Conservation (phyloP, 1,140 invertebrate species). For the Phthorimaea operculella region DNA sequence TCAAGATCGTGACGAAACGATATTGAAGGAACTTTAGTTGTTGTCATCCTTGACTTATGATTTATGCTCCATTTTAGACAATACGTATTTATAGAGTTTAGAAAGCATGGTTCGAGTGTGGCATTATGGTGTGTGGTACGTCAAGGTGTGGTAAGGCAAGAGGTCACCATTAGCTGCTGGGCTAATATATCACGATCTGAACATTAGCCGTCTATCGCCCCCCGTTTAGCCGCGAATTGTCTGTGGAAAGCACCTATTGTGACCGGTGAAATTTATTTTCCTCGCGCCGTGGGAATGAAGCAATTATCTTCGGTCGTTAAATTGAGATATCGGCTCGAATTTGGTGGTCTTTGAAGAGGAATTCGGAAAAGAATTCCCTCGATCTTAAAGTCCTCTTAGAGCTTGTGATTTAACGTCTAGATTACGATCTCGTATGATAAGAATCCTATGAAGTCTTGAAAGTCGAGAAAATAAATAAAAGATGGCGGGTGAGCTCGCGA, state of each 20-base stretch:
- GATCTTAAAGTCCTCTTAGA: not conserved
- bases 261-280: conserved; percentile 38
- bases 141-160: conserved; percentile 20
- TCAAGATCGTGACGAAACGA: conserved; percentile 55
- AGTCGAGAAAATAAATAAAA: conserved; percentile 54
- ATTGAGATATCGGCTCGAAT: conserved; percentile 28
- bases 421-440: conserved; percentile 20
- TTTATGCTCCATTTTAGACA: conserved; percentile 34
- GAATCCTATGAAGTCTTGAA: conserved; percentile 37
- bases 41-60: conserved; percentile 51
- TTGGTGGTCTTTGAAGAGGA: conserved; percentile 23
- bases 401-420: too few species aligned
- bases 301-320: conserved; percentile 29
- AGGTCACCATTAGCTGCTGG: conserved; percentile 28
- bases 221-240: conserved; percentile 34
- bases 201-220: conserved; percentile 38
- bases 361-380: not conserved
- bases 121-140: conserved; percentile 4
- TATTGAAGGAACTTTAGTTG: conserved; percentile 42
- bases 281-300: conserved; percentile 35
- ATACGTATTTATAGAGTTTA: conserved; percentile 27
- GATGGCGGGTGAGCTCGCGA: conserved; percentile 40
- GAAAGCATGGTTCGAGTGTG: conserved; percentile 15
- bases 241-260: conserved; percentile 37
- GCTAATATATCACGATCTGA: conserved; percentile 40